Evolutionary conservation across 2,797 vertebrate genomes (phyloP).

Genomic region (Hirundo rustica): DNA sequence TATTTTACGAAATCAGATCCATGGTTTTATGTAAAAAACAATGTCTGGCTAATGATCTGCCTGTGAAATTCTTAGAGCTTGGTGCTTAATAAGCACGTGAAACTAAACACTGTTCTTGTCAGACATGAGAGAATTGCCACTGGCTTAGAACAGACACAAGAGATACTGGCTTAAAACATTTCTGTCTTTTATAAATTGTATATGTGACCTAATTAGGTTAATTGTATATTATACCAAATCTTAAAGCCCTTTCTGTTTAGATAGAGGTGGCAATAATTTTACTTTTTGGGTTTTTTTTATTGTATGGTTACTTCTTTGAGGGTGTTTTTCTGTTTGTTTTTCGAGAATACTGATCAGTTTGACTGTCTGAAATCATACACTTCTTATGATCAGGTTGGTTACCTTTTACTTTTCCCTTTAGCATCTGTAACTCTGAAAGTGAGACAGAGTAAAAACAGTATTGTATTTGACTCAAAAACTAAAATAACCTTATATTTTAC

Average conservation of each 20-base stretch:
- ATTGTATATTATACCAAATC: not conserved
- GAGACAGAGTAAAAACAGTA: constrained; percentile 21
- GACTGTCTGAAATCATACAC: not conserved
- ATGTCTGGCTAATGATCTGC: not conserved
- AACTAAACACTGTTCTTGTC: not conserved
- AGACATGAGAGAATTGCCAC: not conserved
- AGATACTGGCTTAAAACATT: not conserved
- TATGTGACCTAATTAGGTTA: not conserved
- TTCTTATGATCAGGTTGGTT: not conserved
- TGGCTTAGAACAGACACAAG: not conserved
- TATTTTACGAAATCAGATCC: not conserved
- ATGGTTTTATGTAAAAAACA: not conserved
- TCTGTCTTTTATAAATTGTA: not conserved
- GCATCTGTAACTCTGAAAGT: constrained; percentile 40
- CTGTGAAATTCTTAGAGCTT: not conserved
- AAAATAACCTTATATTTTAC: constrained; percentile 2
- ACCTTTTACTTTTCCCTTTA: not conserved
- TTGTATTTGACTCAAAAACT: constrained; percentile 18
- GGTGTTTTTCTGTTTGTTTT: not conserved
- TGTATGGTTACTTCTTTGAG: not conserved
- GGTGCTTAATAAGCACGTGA: not conserved
- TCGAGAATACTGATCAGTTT: not conserved
- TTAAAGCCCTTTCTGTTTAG: not conserved
- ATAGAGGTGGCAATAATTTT: not conserved
- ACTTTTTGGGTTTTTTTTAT: not conserved